These are phyloP conservation scores for Ectropis grisescens DNA, from an alignment of 1,140 invertebrate species.

Conservation along the genomic window DNA sequence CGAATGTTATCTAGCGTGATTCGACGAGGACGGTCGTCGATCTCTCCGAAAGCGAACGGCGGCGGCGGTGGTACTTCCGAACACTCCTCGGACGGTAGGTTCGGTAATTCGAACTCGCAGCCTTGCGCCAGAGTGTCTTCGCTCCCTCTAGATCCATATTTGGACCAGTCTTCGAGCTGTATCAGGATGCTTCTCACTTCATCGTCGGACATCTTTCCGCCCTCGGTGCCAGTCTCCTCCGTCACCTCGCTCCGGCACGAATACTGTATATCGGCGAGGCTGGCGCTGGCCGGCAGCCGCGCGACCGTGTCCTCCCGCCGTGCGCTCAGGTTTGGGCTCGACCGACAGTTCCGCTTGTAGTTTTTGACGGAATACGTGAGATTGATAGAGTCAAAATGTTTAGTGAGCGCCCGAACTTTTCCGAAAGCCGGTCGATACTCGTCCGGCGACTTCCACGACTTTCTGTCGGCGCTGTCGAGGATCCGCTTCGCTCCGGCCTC, in stretches of 20 bases:
- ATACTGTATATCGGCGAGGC: conserved; percentile 53
- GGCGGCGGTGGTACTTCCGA: conserved; percentile 24
- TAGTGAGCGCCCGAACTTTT: conserved; percentile 74
- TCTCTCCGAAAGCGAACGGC: conserved; percentile 43
- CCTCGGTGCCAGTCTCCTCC: conserved; percentile 27
- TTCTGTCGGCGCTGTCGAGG: conserved; percentile 57
- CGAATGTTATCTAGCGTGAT: conserved; percentile 56
- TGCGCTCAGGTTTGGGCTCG: conserved; percentile 56
- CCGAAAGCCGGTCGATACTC: conserved; percentile 73
- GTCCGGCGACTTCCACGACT: conserved; percentile 75
- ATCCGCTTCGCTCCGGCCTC: conserved; percentile 31
- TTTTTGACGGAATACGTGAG: conserved; percentile 53
- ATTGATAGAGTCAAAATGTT: conserved; percentile 72
- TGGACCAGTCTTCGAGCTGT: conserved; percentile 72
- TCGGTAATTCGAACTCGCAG: conserved; percentile 55
- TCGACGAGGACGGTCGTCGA: conserved; percentile 37
- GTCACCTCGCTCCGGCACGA: conserved; percentile 39
- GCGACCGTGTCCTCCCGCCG: conserved; percentile 23
- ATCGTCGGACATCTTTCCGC: conserved; percentile 57
- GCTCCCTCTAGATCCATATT: conserved; percentile 63
- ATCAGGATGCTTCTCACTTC: conserved; percentile 72
- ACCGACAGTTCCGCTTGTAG: conserved; percentile 62
- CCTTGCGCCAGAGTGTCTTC: conserved; percentile 57
- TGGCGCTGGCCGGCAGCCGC: conserved; percentile 33
- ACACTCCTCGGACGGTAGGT: conserved; percentile 48